A percentile compares a stretch with the other conserved stretches of the same genome.
phyloP scores from a whole-genome alignment of 1,140 invertebrate genomes.

The Brachionus manjavacas region DNA sequence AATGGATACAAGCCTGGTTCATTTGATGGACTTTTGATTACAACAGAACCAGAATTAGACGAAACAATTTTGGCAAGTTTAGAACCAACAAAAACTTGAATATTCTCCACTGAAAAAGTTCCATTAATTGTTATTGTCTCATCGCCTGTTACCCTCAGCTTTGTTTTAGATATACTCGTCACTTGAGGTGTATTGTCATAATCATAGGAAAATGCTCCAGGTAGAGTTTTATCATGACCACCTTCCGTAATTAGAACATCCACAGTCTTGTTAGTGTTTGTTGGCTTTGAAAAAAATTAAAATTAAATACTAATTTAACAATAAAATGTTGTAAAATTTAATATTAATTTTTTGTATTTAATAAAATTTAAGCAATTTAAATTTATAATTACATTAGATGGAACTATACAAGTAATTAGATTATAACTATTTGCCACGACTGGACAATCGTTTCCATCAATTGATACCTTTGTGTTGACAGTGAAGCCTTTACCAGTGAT shows the following conservation, averaged over 20 bases:
- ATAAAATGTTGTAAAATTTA: no score
- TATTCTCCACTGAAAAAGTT: slow-evolving; percentile 43
- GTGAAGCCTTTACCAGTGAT: slow-evolving; percentile 45
- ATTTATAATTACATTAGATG: slow-evolving; percentile 32
- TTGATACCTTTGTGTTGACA: not conserved
- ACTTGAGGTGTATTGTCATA: slow-evolving; percentile 16
- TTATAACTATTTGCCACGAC: slow-evolving; percentile 29
- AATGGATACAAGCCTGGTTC: slow-evolving; percentile 44
- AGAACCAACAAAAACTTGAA: slow-evolving; percentile 43
- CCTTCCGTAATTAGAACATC: slow-evolving; percentile 42
- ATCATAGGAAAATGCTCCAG: slow-evolving; percentile 43
- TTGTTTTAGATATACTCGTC: not conserved
- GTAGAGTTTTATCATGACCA: slow-evolving; percentile 21
- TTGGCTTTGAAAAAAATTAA: slow-evolving; percentile 33
- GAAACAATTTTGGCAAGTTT: slow-evolving; percentile 37
- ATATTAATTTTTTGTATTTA: no score
- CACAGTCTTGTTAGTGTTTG: slow-evolving; percentile 8
- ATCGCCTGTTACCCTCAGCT: slow-evolving; percentile 45
- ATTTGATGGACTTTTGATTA: slow-evolving; percentile 44
- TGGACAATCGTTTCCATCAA: not conserved
- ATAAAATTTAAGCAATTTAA: no score
- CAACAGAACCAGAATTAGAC: slow-evolving; percentile 42
- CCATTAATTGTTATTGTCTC: slow-evolving; percentile 46
- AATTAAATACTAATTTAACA: no score
- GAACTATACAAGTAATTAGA: slow-evolving; percentile 45